Conservation (phyloP, 2,113 vertebrate species). For the Dolichallabes microphthalmus region DNA sequence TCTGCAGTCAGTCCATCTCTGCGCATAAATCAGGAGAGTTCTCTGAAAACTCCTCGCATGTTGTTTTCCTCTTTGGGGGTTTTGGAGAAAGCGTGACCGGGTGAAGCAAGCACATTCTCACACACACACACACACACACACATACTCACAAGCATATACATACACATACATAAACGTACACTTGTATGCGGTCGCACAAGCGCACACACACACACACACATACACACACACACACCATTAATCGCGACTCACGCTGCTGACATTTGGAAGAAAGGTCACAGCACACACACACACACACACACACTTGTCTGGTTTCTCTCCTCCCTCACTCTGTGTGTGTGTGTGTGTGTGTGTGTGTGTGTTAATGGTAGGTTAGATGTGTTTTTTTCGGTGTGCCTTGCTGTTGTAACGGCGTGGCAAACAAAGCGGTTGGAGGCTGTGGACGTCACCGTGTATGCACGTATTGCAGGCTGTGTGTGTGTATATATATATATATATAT, state of each 20-base stretch:
- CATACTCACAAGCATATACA: neutral
- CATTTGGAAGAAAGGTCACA: slow-evolving; percentile 63
- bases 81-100: slow-evolving; percentile 6
- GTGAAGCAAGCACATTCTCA: neutral
- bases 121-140: slow-evolving; percentile 10
- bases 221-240: slow-evolving; percentile 47
- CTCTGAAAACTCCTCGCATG: neutral
- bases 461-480: slow-evolving; percentile 7
- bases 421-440: slow-evolving; percentile 43
- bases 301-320: slow-evolving; percentile 28
- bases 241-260: slow-evolving; percentile 54
- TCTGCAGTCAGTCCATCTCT: slow-evolving; percentile 7
- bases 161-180: slow-evolving; percentile 10
- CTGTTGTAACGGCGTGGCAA: slow-evolving; percentile 48
- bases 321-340: slow-evolving; percentile 20
- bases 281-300: slow-evolving; percentile 42
- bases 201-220: neutral
- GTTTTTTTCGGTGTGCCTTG: slow-evolving; percentile 17
- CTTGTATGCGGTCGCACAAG: neutral
- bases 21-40: slow-evolving; percentile 7
- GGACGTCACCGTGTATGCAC: slow-evolving; percentile 12
- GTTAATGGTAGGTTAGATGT: slow-evolving; percentile 34
- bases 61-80: neutral
- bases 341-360: slow-evolving; percentile 17
- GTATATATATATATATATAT: slow-evolving; percentile 1